Evolutionary conservation across 2,113 vertebrate genomes (phyloP).

Genomic region (Phoxinus phoxinus): DNA sequence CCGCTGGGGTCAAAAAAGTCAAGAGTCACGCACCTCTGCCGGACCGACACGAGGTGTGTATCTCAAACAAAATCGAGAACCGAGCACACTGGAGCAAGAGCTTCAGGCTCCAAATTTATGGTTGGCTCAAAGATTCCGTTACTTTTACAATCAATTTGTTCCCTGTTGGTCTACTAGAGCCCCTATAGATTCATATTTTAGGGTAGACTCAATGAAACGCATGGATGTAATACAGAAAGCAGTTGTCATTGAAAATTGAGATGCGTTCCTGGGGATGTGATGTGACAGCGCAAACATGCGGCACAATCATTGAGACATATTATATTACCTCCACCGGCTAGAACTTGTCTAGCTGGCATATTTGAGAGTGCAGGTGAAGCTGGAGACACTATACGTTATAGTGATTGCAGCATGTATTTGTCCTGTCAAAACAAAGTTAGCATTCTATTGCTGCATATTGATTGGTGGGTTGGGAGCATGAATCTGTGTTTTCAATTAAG

Average conservation of each 20-base stretch:
- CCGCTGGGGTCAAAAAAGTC: slow-evolving; percentile 70
- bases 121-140: background rate
- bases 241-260: slow-evolving; percentile 43
- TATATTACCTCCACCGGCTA: slow-evolving; percentile 9
- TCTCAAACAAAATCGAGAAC: background rate
- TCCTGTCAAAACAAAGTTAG: background rate
- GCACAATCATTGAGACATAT: slow-evolving; percentile 33
- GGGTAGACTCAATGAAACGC: slow-evolving; percentile 50
- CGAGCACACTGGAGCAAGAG: background rate
- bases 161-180: background rate
- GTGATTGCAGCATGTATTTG: slow-evolving; percentile 22
- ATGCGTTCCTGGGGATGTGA: slow-evolving; percentile 18
- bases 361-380: slow-evolving; percentile 5
- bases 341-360: slow-evolving; percentile 35
- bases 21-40: slow-evolving; percentile 77
- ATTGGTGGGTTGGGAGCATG: background rate
- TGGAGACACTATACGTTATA: slow-evolving; percentile 12
- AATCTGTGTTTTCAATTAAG: slow-evolving; percentile 13
- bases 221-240: slow-evolving; percentile 29
- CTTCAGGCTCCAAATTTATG: background rate
- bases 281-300: slow-evolving; percentile 3
- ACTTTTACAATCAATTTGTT: slow-evolving; percentile 38
- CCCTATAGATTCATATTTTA: slow-evolving; percentile 36
- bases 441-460: background rate
- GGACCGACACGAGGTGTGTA: slow-evolving; percentile 77